Base-by-base conservation (phyloP, 2,113 vertebrate species). In the Microcebus murinus region DNA sequence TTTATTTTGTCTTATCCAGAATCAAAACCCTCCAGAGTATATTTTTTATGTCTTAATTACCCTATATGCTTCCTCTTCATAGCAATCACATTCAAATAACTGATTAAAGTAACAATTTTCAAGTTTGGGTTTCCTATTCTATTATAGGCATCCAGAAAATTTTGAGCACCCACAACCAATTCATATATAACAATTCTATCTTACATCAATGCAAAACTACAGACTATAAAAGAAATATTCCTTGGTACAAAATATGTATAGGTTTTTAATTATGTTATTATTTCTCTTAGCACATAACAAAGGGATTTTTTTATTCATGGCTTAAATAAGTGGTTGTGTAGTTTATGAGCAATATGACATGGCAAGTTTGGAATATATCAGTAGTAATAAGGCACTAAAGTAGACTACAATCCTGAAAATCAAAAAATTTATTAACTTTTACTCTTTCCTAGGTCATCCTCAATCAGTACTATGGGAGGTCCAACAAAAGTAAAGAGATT, bases 401-500 rank as follows among this genome's bases (percentile, higher is more conserved):
- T 63, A 86, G 12, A 88, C 8, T 39, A 82, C 2, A 50, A n/a
- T 29, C 50, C 0, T 59, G 25, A 59, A 96, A 84, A 89, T 1
- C 50, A 59, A 7, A 5, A 29, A 91, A 29, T 80, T 23, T 7
- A 0, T 45, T 50, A 88, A 25, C 4, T 96, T 96, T 57, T 91
- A 71, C 23, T 90, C 70, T 74, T 0, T 7, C 36, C 57, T 36
- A 70, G 6, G 0, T 67, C 73, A 6, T 77, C 52, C 91, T 85
- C 20, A 91, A 50, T 6, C 5, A 25, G 27, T 6, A 86, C 70
- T 90, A 55, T 25, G 13, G n/a, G 13, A 93, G 70, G 8, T 68
- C 36, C 65, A 80, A 83, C 39, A 91, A 91, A 96, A 87, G 18
- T 55, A 45, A 81, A 91, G 57, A 91, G 74, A 94, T 29, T 34